These are phyloP conservation scores for Synaphobranchus kaupii DNA, from an alignment of 2,797 vertebrate genomes.

Conservation along the genomic window DNA sequence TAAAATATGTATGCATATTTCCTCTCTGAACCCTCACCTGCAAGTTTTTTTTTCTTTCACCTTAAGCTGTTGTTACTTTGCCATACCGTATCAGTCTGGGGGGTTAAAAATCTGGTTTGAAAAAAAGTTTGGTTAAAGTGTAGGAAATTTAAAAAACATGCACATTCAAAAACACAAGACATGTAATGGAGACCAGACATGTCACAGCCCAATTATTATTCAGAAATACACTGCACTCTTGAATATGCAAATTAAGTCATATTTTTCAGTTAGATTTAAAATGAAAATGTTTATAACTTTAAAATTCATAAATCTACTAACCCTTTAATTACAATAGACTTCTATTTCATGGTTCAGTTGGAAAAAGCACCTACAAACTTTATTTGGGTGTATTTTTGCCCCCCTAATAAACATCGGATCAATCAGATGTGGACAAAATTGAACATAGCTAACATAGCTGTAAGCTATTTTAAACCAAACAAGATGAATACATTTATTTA, in stretches of 20 bases:
- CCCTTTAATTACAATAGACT: constrained; percentile 40
- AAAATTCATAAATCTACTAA: constrained; percentile 31
- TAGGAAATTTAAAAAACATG: not conserved
- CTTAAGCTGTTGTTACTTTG: not conserved
- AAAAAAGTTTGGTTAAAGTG: not conserved
- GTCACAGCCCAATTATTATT: not conserved
- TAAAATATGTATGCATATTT: not conserved
- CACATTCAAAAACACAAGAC: not conserved
- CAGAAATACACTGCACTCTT: not conserved
- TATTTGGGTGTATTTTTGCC: not conserved
- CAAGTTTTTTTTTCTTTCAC: constrained; percentile 9
- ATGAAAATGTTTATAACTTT: not conserved
- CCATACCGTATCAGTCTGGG: not conserved
- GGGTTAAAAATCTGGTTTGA: not conserved
- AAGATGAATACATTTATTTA: not conserved
- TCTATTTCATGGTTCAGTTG: not conserved
- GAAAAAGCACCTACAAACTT: not conserved
- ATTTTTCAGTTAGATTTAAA: constrained; percentile 23
- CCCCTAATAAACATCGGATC: too few species aligned
- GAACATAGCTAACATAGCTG: too few species aligned
- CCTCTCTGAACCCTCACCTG: not conserved
- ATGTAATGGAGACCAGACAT: not conserved
- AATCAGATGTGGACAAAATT: too few species aligned
- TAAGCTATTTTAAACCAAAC: too few species aligned
- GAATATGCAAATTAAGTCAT: not conserved